Evolutionary conservation across 2,113 vertebrate species (phyloP).

Genomic region (Pseudorhombus dupliciocellatus): DNA sequence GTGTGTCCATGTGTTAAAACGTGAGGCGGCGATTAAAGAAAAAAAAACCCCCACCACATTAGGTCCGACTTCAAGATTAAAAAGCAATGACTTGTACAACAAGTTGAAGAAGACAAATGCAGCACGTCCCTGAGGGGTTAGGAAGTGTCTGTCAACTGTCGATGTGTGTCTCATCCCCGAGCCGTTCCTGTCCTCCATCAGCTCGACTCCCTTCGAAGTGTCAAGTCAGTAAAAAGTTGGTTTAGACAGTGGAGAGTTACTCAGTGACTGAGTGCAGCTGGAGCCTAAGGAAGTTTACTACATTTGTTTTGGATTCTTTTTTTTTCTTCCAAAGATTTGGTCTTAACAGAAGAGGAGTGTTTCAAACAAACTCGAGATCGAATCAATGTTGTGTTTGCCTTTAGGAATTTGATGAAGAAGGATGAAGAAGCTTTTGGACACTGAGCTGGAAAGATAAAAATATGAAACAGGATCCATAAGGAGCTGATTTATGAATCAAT

Average conservation of each 20-base stretch:
- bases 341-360: constrained; percentile 10
- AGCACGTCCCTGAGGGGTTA: constrained; percentile 53
- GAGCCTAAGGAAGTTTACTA: constrained; percentile 49
- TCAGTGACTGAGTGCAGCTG: constrained; percentile 37
- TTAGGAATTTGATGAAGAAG: too few species aligned
- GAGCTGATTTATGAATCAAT: not conserved
- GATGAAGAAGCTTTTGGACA: too few species aligned
- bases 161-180: constrained; percentile 44
- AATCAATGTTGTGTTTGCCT: not conserved
- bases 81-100: constrained; percentile 65
- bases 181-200: constrained; percentile 59
- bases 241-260: constrained; percentile 58
- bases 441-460: too few species aligned
- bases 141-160: constrained; percentile 69
- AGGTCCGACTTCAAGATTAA: constrained; percentile 47
- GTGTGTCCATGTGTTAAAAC: constrained; percentile 4
- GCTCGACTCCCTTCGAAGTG: constrained; percentile 67
- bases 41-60: too few species aligned
- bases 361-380: constrained; percentile 4
- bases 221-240: constrained; percentile 68
- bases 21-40: constrained; percentile 9
- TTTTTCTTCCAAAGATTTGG: constrained; percentile 25
- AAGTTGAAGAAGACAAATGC: constrained; percentile 59
- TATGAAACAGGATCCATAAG: too few species aligned
- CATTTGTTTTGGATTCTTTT: constrained; percentile 40